A percentile compares a stretch with the other conserved stretches of the same genome.
phyloP scores from a whole-genome alignment of 2,888 invertebrate genomes.

The Miltochrista miniata region DNA sequence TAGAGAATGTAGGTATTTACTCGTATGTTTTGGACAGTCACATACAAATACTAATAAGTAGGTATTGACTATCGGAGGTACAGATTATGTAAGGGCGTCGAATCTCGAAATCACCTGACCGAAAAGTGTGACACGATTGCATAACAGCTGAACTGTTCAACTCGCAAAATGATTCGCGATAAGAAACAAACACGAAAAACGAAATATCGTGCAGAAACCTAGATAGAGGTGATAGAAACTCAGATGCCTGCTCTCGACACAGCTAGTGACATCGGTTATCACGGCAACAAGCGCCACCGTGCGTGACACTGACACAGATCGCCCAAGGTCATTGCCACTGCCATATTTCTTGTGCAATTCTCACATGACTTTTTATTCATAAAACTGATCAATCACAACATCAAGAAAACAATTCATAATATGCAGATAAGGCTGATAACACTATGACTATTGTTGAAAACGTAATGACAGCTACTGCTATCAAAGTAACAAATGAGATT shows the following conservation, averaged over 20 bases:
- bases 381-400: slow-evolving; percentile 31
- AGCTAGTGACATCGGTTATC: slow-evolving; percentile 31
- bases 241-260: slow-evolving; percentile 6
- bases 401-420: not conserved
- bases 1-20: not conserved
- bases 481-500: no score
- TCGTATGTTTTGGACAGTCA: not conserved
- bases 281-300: slow-evolving; percentile 38
- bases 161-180: not conserved
- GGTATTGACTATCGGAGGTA: no score
- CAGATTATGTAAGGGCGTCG: no score
- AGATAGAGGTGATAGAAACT: slow-evolving; percentile 26
- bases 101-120: not conserved
- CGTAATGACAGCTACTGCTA: not conserved
- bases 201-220: not conserved
- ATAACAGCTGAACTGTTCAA: not conserved
- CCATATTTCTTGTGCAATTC: slow-evolving; percentile 30
- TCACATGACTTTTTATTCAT: slow-evolving; percentile 37
- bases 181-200: not conserved
- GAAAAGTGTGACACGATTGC: not conserved
- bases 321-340: slow-evolving; percentile 45
- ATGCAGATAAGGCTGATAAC: not conserved
- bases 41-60: no score
- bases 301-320: slow-evolving; percentile 52
- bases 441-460: not conserved